phyloP scores from a whole-genome alignment of 2,797 vertebrate genomes.

The Monodelphis domestica region DNA sequence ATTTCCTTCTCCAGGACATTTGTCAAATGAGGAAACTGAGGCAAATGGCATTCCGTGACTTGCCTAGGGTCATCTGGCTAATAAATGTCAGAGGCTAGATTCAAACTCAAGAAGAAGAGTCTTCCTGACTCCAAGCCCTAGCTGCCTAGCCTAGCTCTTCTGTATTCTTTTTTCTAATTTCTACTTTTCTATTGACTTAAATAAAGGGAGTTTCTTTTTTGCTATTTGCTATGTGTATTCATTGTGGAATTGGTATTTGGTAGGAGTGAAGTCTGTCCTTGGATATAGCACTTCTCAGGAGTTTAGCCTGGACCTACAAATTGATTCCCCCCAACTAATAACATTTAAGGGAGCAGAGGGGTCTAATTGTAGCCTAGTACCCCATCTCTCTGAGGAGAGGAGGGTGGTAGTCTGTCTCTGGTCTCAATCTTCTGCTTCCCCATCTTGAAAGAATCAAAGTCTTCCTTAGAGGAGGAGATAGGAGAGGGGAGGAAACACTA shows the following conservation, averaged over 20 bases:
- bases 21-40: not conserved
- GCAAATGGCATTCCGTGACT: not conserved
- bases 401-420: not conserved
- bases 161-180: not conserved
- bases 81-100: not conserved
- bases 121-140: not conserved
- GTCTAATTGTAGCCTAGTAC: not conserved
- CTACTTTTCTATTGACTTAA: not conserved
- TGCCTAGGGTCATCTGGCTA: not conserved
- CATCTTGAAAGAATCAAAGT: not conserved
- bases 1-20: not conserved
- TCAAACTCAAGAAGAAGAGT: not conserved
- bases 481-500: not conserved
- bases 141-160: not conserved
- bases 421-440: not conserved
- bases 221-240: not conserved
- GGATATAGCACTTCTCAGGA: not conserved
- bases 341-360: not conserved
- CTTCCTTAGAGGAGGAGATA: not conserved
- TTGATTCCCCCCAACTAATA: not conserved
- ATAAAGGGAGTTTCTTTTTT: not conserved
- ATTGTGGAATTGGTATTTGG: not conserved
- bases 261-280: not conserved
- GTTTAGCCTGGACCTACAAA: not conserved
- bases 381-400: not conserved